Base-by-base conservation (phyloP, 2,113 vertebrate species). In the Glaucidium brasilianum region DNA sequence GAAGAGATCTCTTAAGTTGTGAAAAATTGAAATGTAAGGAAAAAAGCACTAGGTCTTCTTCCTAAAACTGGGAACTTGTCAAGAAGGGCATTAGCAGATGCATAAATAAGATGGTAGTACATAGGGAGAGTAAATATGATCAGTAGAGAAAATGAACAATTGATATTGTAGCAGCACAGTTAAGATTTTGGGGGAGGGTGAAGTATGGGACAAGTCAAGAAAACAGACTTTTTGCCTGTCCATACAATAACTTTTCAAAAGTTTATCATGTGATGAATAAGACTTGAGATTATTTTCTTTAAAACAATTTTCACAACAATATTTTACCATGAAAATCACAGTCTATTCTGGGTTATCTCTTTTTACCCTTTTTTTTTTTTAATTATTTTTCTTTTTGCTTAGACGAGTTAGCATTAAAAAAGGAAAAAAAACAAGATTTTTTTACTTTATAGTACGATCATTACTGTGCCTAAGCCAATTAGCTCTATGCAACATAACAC, bases 161-260 rank as follows among this genome's bases (percentile, higher is more conserved):
- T 9, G 18, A 43, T 60, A 50, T 11, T 55, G 9, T 32, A 30
- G 11, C 58, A 2, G 1, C 14, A 25, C 0, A 2, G 11, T 5
- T 35, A 73, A 60, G 27, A 66, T 34, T 83, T 86, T 88, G 30
- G 6, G 3, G 9, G 27, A 56, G 29, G 1, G 13, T 43, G 7
- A 72, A 27, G 8, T 16, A 39, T 5, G 17, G 34, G 21, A 10
- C 35, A 69, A 32, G 34, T 62, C 23, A 83, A 23, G 30, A 76
- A 86, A 76, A 30, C 3, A 52, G 23, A 5, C 3, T 76, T 79
- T 37, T 25, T 35, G 6, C 4, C 26, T 80, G 1, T 37, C 76
- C 50, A 73, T 35, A 49, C 79, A 69, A 53, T 10, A 81, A 10
- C 15, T 84, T 91, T 52, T 71, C 29, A 53, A 16, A 81, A 39